These are phyloP conservation scores for Sisyra terminalis DNA, from an alignment of 2,888 invertebrate species.

Conservation along the genomic window DNA sequence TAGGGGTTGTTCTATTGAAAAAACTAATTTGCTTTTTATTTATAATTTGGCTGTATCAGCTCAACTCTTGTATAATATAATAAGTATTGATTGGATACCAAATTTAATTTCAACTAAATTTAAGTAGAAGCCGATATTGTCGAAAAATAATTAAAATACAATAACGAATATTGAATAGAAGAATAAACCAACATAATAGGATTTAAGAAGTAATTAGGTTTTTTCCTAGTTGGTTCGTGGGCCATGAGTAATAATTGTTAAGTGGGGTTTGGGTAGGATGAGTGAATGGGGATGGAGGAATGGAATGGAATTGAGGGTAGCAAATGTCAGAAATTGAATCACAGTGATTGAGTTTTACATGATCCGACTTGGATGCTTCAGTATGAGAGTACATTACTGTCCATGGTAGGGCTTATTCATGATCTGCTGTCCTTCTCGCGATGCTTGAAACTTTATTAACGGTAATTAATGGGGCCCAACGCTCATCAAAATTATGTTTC, in stretches of 20 bases:
- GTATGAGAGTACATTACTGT: neutral
- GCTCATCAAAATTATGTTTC: constrained; percentile 5
- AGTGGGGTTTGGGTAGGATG: neutral
- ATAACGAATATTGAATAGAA: no score
- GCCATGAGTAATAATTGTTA: no score
- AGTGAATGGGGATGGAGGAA: no score
- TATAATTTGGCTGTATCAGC: neutral
- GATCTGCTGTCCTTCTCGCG: neutral
- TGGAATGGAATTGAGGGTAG: neutral
- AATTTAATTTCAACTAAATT: no score
- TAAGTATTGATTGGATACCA: no score
- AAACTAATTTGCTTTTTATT: neutral
- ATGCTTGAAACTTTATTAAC: constrained; percentile 1
- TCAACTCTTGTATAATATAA: no score
- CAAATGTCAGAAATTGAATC: constrained; percentile 9
- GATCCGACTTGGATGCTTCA: neutral
- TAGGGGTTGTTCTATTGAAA: no score
- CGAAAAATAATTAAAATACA: no score
- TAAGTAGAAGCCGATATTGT: no score
- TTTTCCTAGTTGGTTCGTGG: constrained; percentile 1
- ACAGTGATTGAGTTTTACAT: constrained; percentile 8
- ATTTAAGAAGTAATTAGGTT: constrained; percentile 4
- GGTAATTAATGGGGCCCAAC: constrained; percentile 2
- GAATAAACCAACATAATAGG: neutral
- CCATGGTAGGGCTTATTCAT: neutral